phyloP scores from a whole-genome alignment of 2,113 vertebrate genomes.

The Gasterosteus aculeatus region DNA sequence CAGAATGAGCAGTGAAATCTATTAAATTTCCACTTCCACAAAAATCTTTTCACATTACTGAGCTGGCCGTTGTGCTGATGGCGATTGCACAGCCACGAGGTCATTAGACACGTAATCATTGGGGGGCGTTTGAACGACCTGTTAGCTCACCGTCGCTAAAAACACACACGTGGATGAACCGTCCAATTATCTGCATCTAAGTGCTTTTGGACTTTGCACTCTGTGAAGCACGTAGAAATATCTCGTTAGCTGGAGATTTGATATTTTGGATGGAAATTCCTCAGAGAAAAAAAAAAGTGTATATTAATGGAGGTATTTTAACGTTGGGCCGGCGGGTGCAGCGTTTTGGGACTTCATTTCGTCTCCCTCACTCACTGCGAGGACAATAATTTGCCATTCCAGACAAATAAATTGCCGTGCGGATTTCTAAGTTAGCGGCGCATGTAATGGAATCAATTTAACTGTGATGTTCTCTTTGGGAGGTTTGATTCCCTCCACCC shows the following conservation, averaged over 20 bases:
- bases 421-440: slow-evolving; percentile 56
- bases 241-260: not conserved
- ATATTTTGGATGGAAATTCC: slow-evolving; percentile 8
- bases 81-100: slow-evolving; percentile 47
- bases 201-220: slow-evolving; percentile 22
- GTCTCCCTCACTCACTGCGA: slow-evolving; percentile 42
- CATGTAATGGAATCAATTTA: slow-evolving; percentile 66
- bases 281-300: slow-evolving; percentile 25
- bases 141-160: slow-evolving; percentile 14
- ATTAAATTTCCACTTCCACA: slow-evolving; percentile 32
- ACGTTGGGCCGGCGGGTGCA: slow-evolving; percentile 19
- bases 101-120: slow-evolving; percentile 33
- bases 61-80: slow-evolving; percentile 9
- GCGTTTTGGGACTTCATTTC: slow-evolving; percentile 31
- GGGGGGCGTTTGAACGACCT: slow-evolving; percentile 30
- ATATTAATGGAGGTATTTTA: slow-evolving; percentile 42
- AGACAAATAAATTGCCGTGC: slow-evolving; percentile 48
- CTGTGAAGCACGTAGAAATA: slow-evolving; percentile 3
- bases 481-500: slow-evolving; percentile 49
- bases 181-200: slow-evolving; percentile 26
- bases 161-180: slow-evolving; percentile 7
- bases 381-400: slow-evolving; percentile 48
- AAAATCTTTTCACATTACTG: slow-evolving; percentile 1
- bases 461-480: slow-evolving; percentile 40
- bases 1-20: not conserved